These are phyloP conservation scores for Eclectus roratus DNA, from an alignment of 2,113 vertebrate species.

Conservation along the genomic window DNA sequence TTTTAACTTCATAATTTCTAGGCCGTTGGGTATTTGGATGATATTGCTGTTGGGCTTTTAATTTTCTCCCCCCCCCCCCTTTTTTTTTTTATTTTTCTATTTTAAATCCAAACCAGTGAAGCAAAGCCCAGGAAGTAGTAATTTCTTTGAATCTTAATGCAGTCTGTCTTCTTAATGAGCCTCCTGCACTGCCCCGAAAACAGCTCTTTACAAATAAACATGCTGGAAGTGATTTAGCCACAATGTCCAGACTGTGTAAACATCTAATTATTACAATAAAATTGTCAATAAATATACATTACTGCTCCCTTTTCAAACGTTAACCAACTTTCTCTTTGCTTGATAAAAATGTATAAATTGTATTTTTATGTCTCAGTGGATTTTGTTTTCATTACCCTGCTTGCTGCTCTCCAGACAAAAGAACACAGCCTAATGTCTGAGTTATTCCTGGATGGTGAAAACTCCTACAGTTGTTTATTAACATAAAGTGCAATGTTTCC, in stretches of 20 bases:
- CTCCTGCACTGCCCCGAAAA: slow-evolving; percentile 64
- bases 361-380: slow-evolving; percentile 67
- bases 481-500: not conserved
- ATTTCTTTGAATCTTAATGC: slow-evolving; percentile 64
- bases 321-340: slow-evolving; percentile 76
- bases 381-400: slow-evolving; percentile 72
- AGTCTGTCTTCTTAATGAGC: slow-evolving; percentile 79
- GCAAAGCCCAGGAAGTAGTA: slow-evolving; percentile 20
- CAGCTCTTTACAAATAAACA: slow-evolving; percentile 76
- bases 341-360: slow-evolving; percentile 77
- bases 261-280: slow-evolving; percentile 82
- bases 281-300: slow-evolving; percentile 82
- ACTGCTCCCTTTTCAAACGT: slow-evolving; percentile 77
- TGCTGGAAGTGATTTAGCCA: slow-evolving; percentile 78
- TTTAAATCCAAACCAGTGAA: slow-evolving; percentile 27
- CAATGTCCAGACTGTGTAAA: slow-evolving; percentile 81
- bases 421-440: slow-evolving; percentile 52
- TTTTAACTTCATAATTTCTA: slow-evolving; percentile 56
- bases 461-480: slow-evolving; percentile 70
- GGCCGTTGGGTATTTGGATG: not conserved
- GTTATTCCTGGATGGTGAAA: slow-evolving; percentile 62
- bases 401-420: slow-evolving; percentile 70
- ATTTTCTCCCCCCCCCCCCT: not conserved
- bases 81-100: not conserved
- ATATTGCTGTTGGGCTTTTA: not conserved